A percentile compares a stretch with the other conserved stretches of the same genome.
Evolutionary conservation across 2,113 vertebrate genomes (phyloP).

Genomic region (Leptosomus discolor): DNA sequence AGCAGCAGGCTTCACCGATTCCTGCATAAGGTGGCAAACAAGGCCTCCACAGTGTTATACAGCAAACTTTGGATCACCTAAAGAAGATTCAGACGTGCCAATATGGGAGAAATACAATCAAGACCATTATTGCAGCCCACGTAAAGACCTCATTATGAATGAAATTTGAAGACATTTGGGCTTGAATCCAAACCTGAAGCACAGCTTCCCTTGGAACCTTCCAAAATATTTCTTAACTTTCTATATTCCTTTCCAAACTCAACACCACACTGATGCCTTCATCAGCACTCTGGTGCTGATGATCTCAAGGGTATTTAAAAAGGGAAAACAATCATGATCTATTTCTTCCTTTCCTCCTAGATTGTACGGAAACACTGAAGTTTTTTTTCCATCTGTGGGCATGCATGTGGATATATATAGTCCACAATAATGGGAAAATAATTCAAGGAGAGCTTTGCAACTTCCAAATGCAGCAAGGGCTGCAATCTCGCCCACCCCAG

Average conservation of each 20-base stretch:
- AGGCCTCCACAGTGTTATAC: neutral
- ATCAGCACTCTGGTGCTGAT: constrained; percentile 15
- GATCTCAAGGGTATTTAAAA: constrained; percentile 21
- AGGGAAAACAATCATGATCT: constrained; percentile 18
- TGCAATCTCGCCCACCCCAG: neutral
- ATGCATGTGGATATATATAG: constrained; percentile 16
- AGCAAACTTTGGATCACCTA: neutral
- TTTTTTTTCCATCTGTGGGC: neutral
- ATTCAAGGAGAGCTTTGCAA: neutral
- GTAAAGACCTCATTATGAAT: neutral
- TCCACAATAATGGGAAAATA: constrained; percentile 10
- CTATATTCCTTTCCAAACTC: constrained; percentile 34
- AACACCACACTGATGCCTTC: constrained; percentile 7
- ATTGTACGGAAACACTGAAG: neutral
- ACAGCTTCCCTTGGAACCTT: constrained; percentile 25
- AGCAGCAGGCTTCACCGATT: neutral
- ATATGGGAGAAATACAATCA: neutral
- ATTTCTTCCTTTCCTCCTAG: constrained; percentile 31
- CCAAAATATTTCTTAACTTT: constrained; percentile 29
- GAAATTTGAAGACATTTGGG: constrained; percentile 34
- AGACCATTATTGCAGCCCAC: neutral
- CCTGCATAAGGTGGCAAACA: neutral
- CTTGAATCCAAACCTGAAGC: constrained; percentile 34
- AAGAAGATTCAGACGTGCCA: neutral
- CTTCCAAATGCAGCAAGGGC: neutral